Base-by-base conservation (phyloP, 2,888 invertebrate species). In the Luperina nickerlii region DNA sequence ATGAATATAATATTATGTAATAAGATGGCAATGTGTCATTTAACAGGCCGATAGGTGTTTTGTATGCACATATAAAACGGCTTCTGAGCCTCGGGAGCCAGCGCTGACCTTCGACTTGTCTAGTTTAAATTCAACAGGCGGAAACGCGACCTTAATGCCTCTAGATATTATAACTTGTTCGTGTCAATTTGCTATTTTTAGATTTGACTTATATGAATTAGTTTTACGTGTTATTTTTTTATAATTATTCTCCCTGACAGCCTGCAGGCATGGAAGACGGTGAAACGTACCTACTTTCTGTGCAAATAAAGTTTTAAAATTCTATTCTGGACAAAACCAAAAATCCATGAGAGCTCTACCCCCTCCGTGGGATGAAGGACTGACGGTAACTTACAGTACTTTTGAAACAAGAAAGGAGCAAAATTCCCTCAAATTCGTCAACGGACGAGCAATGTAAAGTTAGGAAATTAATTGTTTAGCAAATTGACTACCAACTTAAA, bases 51-150 rank as follows among this genome's bases (percentile, higher is more conserved):
- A 88, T 85, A 79, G 81, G 81, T 84, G 78, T 82, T 90, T 86
- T 84, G 87, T 91, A 91, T 90, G 90, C 90, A 91, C 88, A 90
- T 90, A 91, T 89, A 88, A 89, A 90, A 88, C 71, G 89, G 82
- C 78, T 88, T 84, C 84, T 82, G 79, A 86, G 78, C 83, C 65
- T 77, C 76, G 78, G 27, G 62, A 45, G 63, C n/a, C 66, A 83
- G 79, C 48, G 63, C 70, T 88, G 90, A 87, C 92, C 93, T 92
- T 92, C 90, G 90, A 91, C 91, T 92, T 90, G 86, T 85, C 89
- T 91, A 89, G 90, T 93, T 90, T 79, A 88, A 88, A 89, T 87
- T 88, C 86, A 80, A 83, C 76, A 71, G 68, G 76, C 85, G 83
- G 20, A 69, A 54, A 76, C 42, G 11, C 60, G 67, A 70, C 57